Evolutionary conservation across 2,797 vertebrate species (phyloP), one percentile per base, ranked within the genome.

Genomic region (Myotis findleyi): DNA sequence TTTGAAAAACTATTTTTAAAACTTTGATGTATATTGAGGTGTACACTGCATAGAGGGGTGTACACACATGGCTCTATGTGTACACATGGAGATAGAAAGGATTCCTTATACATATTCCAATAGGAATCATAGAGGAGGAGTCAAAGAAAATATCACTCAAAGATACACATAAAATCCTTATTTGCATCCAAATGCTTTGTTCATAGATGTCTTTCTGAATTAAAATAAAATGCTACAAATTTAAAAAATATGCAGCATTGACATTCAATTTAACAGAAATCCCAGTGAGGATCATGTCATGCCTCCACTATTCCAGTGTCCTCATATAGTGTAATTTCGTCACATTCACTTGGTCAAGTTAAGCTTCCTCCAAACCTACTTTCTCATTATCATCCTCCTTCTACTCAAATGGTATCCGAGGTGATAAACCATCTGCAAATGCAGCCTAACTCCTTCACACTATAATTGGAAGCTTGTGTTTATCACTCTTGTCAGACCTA

Each of bases 151-250:
- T n/a, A 79, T 21, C 41, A 49, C 18, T 75, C n/a, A 79, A 91
- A 77, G 38, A 89, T 1, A 86, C 44, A 85, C 16, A 88, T 41
- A 23, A 21, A 62, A 69, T 51, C 10, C 51, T 82, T 27, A 62
- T 55, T 59, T 72, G 36, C 4, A 38, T 44, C 30, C 14, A 44
- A 47, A 76, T 36, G 55, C 18, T n/a, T 91, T 64, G 18, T 18
- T 20, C 9, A 36, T 49, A 41, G 3, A 66, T 64, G 17, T 72
- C 44, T 51, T 53, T 25, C 9, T 49, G 36, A 53, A 59, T 25
- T 68, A 86, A 88, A 95, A 95, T 62, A 84, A 82, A 38, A 38
- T 41, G 30, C 62, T 44, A 44, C 93, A 71, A 87, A 75, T 62
- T 62, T 62, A n/a, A 18, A 18, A 16, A 36, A 30, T 44, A 66